Evolutionary conservation across 2,113 vertebrate species (phyloP), one percentile per base, ranked within the genome.

Genomic region (Rana temporaria): DNA sequence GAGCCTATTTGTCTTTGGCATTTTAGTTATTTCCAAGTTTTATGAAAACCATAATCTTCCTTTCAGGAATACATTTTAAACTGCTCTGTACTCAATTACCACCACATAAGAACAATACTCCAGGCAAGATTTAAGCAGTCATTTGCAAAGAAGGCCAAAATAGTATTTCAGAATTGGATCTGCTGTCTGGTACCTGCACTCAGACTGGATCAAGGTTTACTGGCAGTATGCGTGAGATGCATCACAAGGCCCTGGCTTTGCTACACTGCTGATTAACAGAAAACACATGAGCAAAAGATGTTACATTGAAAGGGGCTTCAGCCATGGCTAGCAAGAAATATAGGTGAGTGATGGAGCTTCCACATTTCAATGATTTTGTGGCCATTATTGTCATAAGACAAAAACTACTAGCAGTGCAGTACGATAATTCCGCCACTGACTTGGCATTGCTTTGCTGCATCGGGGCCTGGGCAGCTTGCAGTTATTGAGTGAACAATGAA

Each of bases 11-110:
- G 24, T 53, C 52, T 79, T 18, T 71, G 78, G 67, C 67, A 80
- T 80, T 70, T 70, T 80, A 80, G 32, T 26, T 80, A 70, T 68
- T 80, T 80, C 78, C 78, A 80, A 71, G 34, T 42, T 70, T 80
- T 80, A 80, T 62, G 55, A 80, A 80, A 80, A 52, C 20, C 78
- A 70, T 70, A 60, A 80, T 62, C 66, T 60, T 62, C 57, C 56
- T 80, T 80, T 70, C n/a, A 70, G 17, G 53, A 80, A 80, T 80
- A 70, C 55, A 71, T 48, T 77, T 64, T 77, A 30, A 64, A 77
- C 60, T 70, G 65, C 22, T 80, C 78, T 80, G 66, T 62, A 62
- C 55, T 80, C 32, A 80, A 80, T 80, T 80, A 62, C 26, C 34
- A 70, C 67, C 53, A 48, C 65, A 80, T 68, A 70, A 59, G 64